phyloP scores from a whole-genome alignment of 2,113 vertebrate genomes.

The Synchiropus splendidus region DNA sequence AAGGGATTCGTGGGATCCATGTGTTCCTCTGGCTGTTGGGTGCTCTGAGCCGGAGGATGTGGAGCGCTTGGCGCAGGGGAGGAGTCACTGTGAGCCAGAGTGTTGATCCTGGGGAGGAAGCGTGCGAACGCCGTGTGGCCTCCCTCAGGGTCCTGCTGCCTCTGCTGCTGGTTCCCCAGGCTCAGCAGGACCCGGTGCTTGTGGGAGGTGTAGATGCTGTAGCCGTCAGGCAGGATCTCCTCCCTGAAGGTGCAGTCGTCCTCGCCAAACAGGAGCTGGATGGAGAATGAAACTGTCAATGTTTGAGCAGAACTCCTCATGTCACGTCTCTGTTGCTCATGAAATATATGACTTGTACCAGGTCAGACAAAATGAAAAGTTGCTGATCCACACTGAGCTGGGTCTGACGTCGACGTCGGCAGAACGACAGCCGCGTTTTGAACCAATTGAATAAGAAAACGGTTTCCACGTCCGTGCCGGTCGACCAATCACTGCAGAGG shows the following conservation, averaged over 20 bases:
- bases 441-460: too few species aligned
- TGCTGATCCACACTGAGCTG: not conserved
- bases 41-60: slow-evolving; percentile 9
- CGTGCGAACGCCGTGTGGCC: slow-evolving; percentile 70
- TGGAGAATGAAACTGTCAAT: not conserved
- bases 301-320: too few species aligned
- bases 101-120: slow-evolving; percentile 81
- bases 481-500: not conserved
- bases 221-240: slow-evolving; percentile 75
- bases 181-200: slow-evolving; percentile 69
- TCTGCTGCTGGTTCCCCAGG: slow-evolving; percentile 71
- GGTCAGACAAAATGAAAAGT: too few species aligned
- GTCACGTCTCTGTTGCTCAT: too few species aligned
- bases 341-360: too few species aligned
- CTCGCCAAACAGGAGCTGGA: slow-evolving; percentile 68
- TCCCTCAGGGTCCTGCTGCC: slow-evolving; percentile 63
- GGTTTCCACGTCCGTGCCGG: too few species aligned
- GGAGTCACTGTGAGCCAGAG: slow-evolving; percentile 31
- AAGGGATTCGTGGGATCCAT: slow-evolving; percentile 79
- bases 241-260: slow-evolving; percentile 88
- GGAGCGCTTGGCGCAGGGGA: slow-evolving; percentile 2
- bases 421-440: too few species aligned
- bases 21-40: slow-evolving; percentile 17
- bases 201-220: slow-evolving; percentile 78
- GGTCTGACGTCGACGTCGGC: not conserved